These are phyloP conservation scores for Theristicus caerulescens DNA, from an alignment of 2,113 vertebrate genomes.

Conservation along the genomic window DNA sequence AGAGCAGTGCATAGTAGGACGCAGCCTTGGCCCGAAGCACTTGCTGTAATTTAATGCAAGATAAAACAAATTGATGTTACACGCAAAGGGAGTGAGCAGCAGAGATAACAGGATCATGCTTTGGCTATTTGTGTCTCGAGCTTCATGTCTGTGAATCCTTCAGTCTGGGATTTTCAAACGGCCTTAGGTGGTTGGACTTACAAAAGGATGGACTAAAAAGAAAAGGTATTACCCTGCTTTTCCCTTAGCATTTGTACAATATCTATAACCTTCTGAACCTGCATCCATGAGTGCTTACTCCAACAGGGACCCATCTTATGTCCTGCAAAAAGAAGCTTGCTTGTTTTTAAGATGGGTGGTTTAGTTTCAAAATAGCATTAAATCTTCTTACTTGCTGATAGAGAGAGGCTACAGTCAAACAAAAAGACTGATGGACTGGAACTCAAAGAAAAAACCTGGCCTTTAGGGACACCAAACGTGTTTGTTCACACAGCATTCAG, in stretches of 20 bases:
- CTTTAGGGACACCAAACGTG: not conserved
- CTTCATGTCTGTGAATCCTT: not conserved
- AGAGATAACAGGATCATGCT: not conserved
- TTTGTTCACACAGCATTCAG: not conserved
- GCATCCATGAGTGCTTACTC: not conserved
- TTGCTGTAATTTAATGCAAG: not conserved
- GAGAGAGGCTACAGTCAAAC: not conserved
- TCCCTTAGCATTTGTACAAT: not conserved
- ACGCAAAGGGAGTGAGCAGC: not conserved
- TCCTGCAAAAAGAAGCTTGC: not conserved
- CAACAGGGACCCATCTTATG: not conserved
- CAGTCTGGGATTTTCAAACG: not conserved
- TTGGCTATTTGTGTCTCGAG: not conserved
- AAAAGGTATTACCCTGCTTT: not conserved
- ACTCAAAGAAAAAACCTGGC: not conserved
- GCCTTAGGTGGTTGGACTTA: not conserved
- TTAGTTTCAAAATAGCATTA: not conserved
- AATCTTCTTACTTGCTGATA: not conserved
- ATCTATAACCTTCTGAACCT: not conserved
- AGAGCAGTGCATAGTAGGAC: not conserved
- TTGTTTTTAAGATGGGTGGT: not conserved
- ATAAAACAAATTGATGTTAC: not conserved
- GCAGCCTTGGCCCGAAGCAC: not conserved
- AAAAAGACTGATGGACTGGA: not conserved
- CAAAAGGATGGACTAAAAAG: not conserved